Base-by-base conservation (phyloP, 2,113 vertebrate genomes). In the Colaptes auratus region DNA sequence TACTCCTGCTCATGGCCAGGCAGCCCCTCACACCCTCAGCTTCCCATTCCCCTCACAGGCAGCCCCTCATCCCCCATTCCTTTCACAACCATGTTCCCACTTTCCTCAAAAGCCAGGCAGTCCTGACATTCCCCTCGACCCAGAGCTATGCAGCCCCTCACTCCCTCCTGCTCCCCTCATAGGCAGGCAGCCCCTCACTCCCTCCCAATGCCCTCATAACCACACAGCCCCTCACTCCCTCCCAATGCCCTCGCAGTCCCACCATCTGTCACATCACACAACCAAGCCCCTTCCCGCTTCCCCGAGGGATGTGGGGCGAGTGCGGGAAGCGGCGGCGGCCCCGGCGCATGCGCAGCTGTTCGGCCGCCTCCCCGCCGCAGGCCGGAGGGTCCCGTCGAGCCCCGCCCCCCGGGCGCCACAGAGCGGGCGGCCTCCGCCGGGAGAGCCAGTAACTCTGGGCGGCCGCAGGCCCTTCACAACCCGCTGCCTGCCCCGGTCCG, bases 141-240 rank as follows among this genome's bases (percentile, higher is more conserved):
- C 48, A 50, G 48, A 50, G n/a, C 6, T 24, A 4, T 7, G 46
- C 25, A 52, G 14, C 7, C 19, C 7, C 50, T 15, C 23, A 10
- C 11, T 31, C 3, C 65, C 42, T 42, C 64, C 15, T 18, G 3
- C 6, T 3, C 7, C 11, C 3, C 4, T 24, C 31, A 5, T 2
- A 4, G 28, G 18, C 42, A 31, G 12, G 30, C 28, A 31, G 44
- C 25, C 59, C n/a, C 33, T 61, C 59, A 19, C 46, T 48, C 46
- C 46, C 46, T 48, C 17, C 46, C 46, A 44, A 16, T 44, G 12
- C 44, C 56, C 56, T 58, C 28, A 31, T 9, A 10, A 6, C 23
- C n/a, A 30, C 5, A 9, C 19, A 55, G 28, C 20, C 20, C 16
- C 50, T 55, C 33, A 31, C 18, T 4, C 58, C 24, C 11, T 35